These are phyloP conservation scores for Ammodytes marinus DNA, from an alignment of 2,113 vertebrate genomes.

Conservation along the genomic window DNA sequence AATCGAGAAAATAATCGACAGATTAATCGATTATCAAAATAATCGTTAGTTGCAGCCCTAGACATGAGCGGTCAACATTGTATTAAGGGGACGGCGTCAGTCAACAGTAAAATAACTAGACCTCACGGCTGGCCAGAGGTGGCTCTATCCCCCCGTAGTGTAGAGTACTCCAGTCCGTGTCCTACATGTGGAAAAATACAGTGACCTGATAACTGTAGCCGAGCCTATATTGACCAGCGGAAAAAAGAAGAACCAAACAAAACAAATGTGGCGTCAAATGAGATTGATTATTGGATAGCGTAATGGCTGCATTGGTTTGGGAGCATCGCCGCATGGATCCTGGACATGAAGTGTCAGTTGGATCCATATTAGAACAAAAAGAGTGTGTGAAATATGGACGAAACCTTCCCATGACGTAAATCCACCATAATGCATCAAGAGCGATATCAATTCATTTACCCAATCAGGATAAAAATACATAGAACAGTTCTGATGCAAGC, in stretches of 20 bases:
- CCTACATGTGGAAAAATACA: slow-evolving; percentile 59
- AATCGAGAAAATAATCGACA: too few relatives aligned
- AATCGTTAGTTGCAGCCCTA: too few relatives aligned
- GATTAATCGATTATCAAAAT: too few relatives aligned
- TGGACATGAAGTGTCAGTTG: slow-evolving; percentile 5
- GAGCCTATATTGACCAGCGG: slow-evolving; percentile 65
- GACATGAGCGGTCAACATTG: slow-evolving; percentile 19
- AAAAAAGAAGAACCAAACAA: slow-evolving; percentile 23
- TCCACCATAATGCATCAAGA: neutral
- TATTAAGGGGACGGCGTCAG: slow-evolving; percentile 8
- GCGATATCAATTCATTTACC: neutral
- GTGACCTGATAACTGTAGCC: slow-evolving; percentile 62
- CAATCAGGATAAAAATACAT: neutral
- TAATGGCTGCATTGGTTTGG: slow-evolving; percentile 12
- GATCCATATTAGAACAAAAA: neutral
- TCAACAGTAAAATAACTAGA: slow-evolving; percentile 1
- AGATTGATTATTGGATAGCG: slow-evolving; percentile 56
- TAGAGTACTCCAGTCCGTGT: slow-evolving; percentile 16
- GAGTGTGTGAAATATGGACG: neutral
- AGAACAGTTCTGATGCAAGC: neutral
- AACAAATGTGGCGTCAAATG: slow-evolving; percentile 12
- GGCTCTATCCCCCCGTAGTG: slow-evolving; percentile 24
- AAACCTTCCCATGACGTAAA: neutral
- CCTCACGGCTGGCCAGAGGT: slow-evolving; percentile 45
- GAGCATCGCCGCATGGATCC: neutral